phyloP scores from a whole-genome alignment of 2,888 invertebrate genomes.

The Plutella xylostella region DNA sequence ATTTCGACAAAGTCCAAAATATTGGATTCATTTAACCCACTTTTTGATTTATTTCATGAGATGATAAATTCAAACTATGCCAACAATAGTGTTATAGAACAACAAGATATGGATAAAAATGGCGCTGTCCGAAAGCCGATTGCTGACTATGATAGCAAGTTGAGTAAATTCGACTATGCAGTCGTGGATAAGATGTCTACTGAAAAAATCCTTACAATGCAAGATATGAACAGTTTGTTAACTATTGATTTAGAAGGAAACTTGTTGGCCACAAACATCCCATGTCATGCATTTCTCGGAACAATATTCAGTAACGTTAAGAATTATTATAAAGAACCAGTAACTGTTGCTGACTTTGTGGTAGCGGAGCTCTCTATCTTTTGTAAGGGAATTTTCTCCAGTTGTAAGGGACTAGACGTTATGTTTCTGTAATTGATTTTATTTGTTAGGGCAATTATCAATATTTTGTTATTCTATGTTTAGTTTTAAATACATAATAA shows the following conservation, averaged over 20 bases:
- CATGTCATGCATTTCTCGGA: slow-evolving; percentile 57
- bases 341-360: slow-evolving; percentile 46
- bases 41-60: too few relatives aligned
- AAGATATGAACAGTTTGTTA: too few relatives aligned
- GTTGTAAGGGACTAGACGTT: slow-evolving; percentile 53
- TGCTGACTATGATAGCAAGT: too few relatives aligned
- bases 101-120: too few relatives aligned
- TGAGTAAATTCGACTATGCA: too few relatives aligned
- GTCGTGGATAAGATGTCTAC: too few relatives aligned
- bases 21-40: too few relatives aligned
- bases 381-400: slow-evolving; percentile 53
- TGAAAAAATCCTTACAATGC: too few relatives aligned
- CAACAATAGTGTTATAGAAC: too few relatives aligned
- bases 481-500: background rate
- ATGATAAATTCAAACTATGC: too few relatives aligned
- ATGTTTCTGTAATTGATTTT: slow-evolving; percentile 40
- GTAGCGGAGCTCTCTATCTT: slow-evolving; percentile 46
- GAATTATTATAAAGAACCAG: slow-evolving; percentile 32
- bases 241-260: slow-evolving; percentile 53
- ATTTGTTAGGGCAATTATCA: slow-evolving; percentile 5
- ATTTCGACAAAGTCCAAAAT: too few relatives aligned
- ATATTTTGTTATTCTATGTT: background rate
- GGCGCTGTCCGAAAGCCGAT: too few relatives aligned
- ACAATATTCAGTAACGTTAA: slow-evolving; percentile 43
- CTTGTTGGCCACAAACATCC: slow-evolving; percentile 42